Percentiles rank a stretch among this genome's conserved stretches.
These are phyloP conservation scores for Periplaneta americana DNA, from an alignment of 1,140 invertebrate species.

Conservation along the genomic window DNA sequence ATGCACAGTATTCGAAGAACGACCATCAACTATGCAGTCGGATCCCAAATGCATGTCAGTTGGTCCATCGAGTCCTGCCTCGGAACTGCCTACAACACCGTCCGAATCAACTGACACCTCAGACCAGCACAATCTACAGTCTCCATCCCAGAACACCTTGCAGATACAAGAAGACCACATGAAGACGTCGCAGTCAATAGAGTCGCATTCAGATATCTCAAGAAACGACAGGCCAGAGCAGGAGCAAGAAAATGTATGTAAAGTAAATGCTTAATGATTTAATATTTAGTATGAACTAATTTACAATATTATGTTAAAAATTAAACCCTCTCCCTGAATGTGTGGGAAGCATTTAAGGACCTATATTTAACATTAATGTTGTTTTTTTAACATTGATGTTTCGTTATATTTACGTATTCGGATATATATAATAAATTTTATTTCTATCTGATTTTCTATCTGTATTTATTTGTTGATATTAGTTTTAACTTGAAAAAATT, in stretches of 20 bases:
- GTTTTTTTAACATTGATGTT: not conserved
- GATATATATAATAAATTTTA: too few relatives aligned
- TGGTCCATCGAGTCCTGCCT: not conserved
- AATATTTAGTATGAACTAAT: not conserved
- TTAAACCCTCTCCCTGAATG: not conserved
- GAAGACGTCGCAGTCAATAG: not conserved
- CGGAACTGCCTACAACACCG: not conserved
- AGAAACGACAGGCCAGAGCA: not conserved
- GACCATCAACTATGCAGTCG: not conserved
- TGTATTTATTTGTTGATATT: not conserved
- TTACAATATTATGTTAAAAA: not conserved
- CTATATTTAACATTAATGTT: not conserved
- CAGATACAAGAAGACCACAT: not conserved
- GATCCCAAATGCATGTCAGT: not conserved
- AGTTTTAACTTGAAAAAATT: not conserved
- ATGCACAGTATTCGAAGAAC: slow-evolving; percentile 5
- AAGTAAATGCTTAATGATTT: not conserved
- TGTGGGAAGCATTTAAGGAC: not conserved
- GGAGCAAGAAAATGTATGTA: not conserved
- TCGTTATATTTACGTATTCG: not conserved
- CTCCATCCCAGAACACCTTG: not conserved
- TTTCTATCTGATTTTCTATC: not conserved
- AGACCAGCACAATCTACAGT: not conserved
- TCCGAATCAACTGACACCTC: not conserved
- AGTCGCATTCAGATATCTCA: not conserved